Base-by-base conservation (phyloP, 2,797 vertebrate species). In the Muscicapa comitata region DNA sequence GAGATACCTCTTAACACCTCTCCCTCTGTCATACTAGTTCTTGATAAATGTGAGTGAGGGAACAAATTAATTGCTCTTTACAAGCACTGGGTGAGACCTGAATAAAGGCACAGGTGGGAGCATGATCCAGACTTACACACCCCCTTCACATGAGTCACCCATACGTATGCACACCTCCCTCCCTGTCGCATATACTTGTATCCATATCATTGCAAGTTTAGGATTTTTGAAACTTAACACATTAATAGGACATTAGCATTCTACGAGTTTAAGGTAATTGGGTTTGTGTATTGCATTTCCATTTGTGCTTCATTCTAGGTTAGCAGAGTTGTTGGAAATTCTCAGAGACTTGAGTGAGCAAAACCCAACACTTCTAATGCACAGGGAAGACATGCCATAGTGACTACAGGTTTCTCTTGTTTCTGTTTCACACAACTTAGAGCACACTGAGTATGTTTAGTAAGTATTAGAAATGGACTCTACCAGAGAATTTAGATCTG, bases 31-130 rank as follows among this genome's bases (percentile, higher is more conserved):
- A 70, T 61, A 77, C 55, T 55, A 73, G 67, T 31, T 82, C 86
- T 78, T 93, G 86, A 86, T 83, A 91, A 88, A 95, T 72, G 50
- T 50, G 62, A 74, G 54, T 59, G 70, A 94, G 20, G 51, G 73
- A 95, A 95, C 92, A 92, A 95, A 91, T 88, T 92, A 94, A 94
- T 94, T 95, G 72, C 82, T 96, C 87, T 86, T 88, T 94, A 80
- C 3, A 7, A 83, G 54, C 33, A 45, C 33, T 50, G 86, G 86
- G 33, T 50, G 53, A 86, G 82, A 84, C 65, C 54, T 78, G 75
- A 81, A 82, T 86, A 92, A 89, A 93, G 35, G 72, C 38, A 93
- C 38, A 43, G 71, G 58, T 84, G 71, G 57, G 54, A 88, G 71
- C 38, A 94, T 70, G 74, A 93, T 90, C 59, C 73, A 91, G 55